A percentile compares a stretch with the other conserved stretches of the same genome.
These are phyloP conservation scores for Asbolus verrucosus DNA, from an alignment of 1,140 invertebrate genomes.

Conservation along the genomic window DNA sequence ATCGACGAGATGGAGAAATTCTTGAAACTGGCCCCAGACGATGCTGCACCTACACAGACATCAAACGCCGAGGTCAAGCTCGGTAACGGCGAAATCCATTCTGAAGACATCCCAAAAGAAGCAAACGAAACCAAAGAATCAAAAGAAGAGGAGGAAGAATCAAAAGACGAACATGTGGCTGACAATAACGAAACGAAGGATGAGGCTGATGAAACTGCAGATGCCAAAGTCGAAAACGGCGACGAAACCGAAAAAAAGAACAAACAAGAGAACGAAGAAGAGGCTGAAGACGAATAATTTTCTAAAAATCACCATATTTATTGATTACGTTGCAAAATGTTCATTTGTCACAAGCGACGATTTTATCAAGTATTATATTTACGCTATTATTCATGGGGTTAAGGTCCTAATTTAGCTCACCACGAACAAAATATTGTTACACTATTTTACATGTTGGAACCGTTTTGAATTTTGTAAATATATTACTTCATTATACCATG, in stretches of 20 bases:
- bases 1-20: slow-evolving; percentile 90
- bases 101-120: slow-evolving; percentile 34
- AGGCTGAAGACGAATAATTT: slow-evolving; percentile 42
- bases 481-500: slow-evolving; percentile 35
- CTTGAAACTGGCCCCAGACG: slow-evolving; percentile 72
- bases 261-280: slow-evolving; percentile 37
- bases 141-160: slow-evolving; percentile 52
- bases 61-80: slow-evolving; percentile 55
- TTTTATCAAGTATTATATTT: slow-evolving; percentile 40
- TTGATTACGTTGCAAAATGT: not conserved
- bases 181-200: slow-evolving; percentile 32
- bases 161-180: slow-evolving; percentile 48
- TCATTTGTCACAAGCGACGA: slow-evolving; percentile 11
- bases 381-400: slow-evolving; percentile 41
- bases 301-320: slow-evolving; percentile 38
- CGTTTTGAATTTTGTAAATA: slow-evolving; percentile 40
- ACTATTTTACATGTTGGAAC: slow-evolving; percentile 30
- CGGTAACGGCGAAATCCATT: slow-evolving; percentile 49
- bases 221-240: slow-evolving; percentile 46
- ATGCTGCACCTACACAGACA: slow-evolving; percentile 50
- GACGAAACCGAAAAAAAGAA: slow-evolving; percentile 39
- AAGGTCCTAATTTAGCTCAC: slow-evolving; percentile 37
- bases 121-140: slow-evolving; percentile 53
- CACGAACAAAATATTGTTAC: slow-evolving; percentile 33
- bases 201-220: slow-evolving; percentile 38